Evolutionary conservation across 2,113 vertebrate species (phyloP).

Genomic region (Pantherophis guttatus): DNA sequence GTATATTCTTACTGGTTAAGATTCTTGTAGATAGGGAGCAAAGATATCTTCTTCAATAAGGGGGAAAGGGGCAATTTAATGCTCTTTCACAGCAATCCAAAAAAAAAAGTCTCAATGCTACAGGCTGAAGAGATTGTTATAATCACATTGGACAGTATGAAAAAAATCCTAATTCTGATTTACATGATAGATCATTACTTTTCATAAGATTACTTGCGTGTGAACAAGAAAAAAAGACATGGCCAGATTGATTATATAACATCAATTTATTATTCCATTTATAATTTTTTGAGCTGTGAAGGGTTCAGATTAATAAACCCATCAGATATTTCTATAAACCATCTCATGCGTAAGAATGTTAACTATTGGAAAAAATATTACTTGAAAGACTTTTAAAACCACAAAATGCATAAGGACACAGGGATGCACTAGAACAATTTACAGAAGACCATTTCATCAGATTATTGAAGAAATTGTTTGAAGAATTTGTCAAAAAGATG

Average conservation of each 20-base stretch:
- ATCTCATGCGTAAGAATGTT: not conserved
- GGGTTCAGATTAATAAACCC: not conserved
- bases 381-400: constrained; percentile 3
- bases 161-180: not conserved
- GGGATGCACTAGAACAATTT: too few species aligned
- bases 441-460: too few species aligned
- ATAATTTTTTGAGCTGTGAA: constrained; percentile 14
- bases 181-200: not conserved
- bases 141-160: too few species aligned
- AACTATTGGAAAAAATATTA: not conserved
- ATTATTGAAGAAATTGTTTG: too few species aligned
- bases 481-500: too few species aligned
- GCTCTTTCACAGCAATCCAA: not conserved
- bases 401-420: constrained; percentile 5
- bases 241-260: constrained; percentile 10
- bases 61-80: not conserved
- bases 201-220: not conserved
- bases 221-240: not conserved
- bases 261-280: not conserved
- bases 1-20: not conserved
- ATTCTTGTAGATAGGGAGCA: constrained; percentile 5
- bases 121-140: not conserved
- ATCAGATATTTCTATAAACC: not conserved
- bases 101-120: constrained; percentile 3
- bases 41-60: not conserved